Base-by-base conservation (phyloP, 2,888 invertebrate species). In the Callinectes sapidus region DNA sequence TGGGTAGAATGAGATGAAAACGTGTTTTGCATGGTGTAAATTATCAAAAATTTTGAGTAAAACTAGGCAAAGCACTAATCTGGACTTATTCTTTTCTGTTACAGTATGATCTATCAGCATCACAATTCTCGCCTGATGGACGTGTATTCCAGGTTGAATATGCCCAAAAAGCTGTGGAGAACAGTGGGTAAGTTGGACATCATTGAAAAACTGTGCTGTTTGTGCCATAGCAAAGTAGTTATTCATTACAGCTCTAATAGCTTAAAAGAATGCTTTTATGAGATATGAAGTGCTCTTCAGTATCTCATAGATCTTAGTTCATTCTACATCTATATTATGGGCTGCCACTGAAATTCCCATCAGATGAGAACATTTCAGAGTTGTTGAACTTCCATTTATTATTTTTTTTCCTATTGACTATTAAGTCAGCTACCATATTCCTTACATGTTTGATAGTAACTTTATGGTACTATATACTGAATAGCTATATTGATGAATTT, bases 141-240 rank as follows among this genome's bases (percentile, higher is more conserved):
- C 97, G 99, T 95, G 99, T 99, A 66, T 99, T 99, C 96, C 99
- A 99, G 97, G 99, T 99, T 1, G 99, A 99, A 96, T 99, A 99
- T 96, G 99, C 99, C 5, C 98, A 98, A 92, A 99, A 99, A 96
- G 99, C 99, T 6, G 99, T 99, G 1, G 99, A 99, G 96, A 98
- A 98, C 95, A 98, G 98, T 95, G 99, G 99, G 97, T 97, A 95
- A 95, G 96, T 95, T 90, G 32, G 61, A 28, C 71, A 71, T 71
- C 71, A 28, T 10, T 71, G 61, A 3, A 23, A 61, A 61, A 61
- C 61, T 61, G 48, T 61, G 23, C 28, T 71, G 23, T 28, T 28
- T 28, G n/a, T 71, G 71, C 10, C 71, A 28, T 28, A n/a, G 28
- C 28, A 28, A 71, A 28, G 28, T n/a, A 13, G 28, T n/a, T 2